A percentile compares a stretch with the other conserved stretches of the same genome.
phyloP scores from a whole-genome alignment of 1,140 invertebrate genomes.

The Hyphantria cunea region DNA sequence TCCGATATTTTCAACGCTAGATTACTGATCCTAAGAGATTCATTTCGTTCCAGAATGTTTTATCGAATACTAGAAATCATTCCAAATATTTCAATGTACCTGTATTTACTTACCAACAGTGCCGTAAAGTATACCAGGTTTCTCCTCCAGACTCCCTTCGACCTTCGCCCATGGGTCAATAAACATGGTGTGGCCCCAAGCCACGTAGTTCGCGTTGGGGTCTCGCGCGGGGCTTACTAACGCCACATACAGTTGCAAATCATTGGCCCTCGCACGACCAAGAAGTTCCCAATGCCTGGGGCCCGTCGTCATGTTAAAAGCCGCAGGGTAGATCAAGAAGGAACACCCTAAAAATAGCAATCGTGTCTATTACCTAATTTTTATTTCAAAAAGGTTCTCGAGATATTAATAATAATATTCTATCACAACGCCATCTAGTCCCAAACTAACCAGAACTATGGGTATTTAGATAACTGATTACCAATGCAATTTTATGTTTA shows the following conservation, averaged over 20 bases:
- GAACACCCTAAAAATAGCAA: conserved; percentile 89
- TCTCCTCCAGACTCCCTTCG: conserved; percentile 85
- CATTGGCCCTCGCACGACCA: conserved; percentile 89
- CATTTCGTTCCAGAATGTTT: too few relatives aligned
- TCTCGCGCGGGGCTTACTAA: conserved; percentile 90
- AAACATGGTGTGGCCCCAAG: conserved; percentile 94
- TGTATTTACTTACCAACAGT: conserved; percentile 84
- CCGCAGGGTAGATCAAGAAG: conserved; percentile 94
- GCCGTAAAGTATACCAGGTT: conserved; percentile 87
- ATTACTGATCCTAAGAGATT: too few relatives aligned
- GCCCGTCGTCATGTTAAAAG: conserved; percentile 98
- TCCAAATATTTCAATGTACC: too few relatives aligned
- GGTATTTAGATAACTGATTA: too few relatives aligned
- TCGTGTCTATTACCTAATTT: too few relatives aligned
- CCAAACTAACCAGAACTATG: too few relatives aligned
- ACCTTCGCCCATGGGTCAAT: conserved; percentile 95
- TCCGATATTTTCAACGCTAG: too few relatives aligned
- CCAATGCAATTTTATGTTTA: too few relatives aligned
- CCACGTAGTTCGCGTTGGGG: conserved; percentile 88
- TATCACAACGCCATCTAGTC: too few relatives aligned
- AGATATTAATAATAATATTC: too few relatives aligned
- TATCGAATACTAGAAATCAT: too few relatives aligned
- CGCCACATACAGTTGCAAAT: conserved; percentile 92
- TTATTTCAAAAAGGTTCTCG: too few relatives aligned
- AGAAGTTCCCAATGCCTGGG: conserved; percentile 96